Base-by-base conservation (phyloP, 2,113 vertebrate genomes). In the Myiozetetes cayanensis region DNA sequence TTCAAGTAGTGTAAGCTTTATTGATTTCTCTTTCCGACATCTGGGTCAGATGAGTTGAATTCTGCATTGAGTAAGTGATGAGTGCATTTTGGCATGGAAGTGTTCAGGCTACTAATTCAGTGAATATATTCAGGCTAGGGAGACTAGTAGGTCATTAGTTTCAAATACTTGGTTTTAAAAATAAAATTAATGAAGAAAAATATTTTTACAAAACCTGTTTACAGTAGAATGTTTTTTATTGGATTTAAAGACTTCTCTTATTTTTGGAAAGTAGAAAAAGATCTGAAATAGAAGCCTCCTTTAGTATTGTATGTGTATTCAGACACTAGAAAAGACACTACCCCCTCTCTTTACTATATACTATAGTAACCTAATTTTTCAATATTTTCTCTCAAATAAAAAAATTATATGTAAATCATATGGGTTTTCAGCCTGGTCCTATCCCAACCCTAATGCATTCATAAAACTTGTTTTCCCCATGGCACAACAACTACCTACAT, bases 21-120 rank as follows among this genome's bases (percentile, higher is more conserved):
- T 41, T 86, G 59, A 66, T 84, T 80, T 91, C 62, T 94, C 75
- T 59, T 91, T 93, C 39, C 73, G 76, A 96, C 75, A 73, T 68
- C 31, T 87, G 81, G 43, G 62, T 68, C 47, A 82, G 61, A 92
- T 24, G 13, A 75, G 4, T 28, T 71, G 58, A 81, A 82, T 79
- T 85, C 83, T 91, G 55, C 47, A 50, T 28, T 25, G 72, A 91
- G 27, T 66, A 84, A 85, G 31, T 33, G 37, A 72, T 44, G 62
- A 91, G 10, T 30, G 13, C 43, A 78, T 68, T 83, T 90, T 83
- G 49, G 41, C 44, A 59, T 92, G 28, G 35, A 91, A 74, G 24
- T 18, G 28, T 46, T 79, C 70, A 68, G 50, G 46, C 58, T 85
- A 31, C 23, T 56, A 41, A 53, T 10, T 84, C 20, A 58, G 10